Percentiles rank a stretch among this genome's conserved stretches.
Conservation (phyloP, 1,140 invertebrate genomes). For the Dendrolimus kikuchii region DNA sequence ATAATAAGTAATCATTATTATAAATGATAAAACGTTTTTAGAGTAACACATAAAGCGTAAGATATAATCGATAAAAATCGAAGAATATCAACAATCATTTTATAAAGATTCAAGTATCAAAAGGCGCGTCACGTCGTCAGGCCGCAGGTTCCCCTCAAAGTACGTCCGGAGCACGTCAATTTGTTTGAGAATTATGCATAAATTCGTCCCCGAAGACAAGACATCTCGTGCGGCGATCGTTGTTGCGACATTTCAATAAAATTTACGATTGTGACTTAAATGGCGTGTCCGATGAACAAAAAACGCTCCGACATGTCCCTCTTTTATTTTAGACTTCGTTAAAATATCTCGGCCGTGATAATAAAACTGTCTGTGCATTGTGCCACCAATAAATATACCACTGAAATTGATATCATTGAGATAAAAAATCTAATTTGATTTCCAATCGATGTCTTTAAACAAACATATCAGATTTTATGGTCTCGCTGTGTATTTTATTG, state of each 20-base stretch:
- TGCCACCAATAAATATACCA: slow-evolving; percentile 41
- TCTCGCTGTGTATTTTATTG: slow-evolving; percentile 6
- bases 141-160: slow-evolving; percentile 44
- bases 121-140: slow-evolving; percentile 63
- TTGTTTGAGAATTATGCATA: slow-evolving; percentile 71
- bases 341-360: slow-evolving; percentile 62
- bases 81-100: slow-evolving; percentile 24
- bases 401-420: slow-evolving; percentile 47
- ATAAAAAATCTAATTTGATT: slow-evolving; percentile 20
- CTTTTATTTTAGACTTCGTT: slow-evolving; percentile 67
- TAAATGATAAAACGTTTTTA: slow-evolving; percentile 8
- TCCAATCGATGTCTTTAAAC: slow-evolving; percentile 11
- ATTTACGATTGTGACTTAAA: slow-evolving; percentile 71
- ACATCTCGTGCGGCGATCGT: slow-evolving; percentile 64
- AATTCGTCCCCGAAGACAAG: slow-evolving; percentile 67
- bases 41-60: slow-evolving; percentile 7
- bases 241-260: slow-evolving; percentile 70
- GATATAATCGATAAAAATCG: slow-evolving; percentile 19
- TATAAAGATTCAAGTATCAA: slow-evolving; percentile 54
- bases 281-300: slow-evolving; percentile 62
- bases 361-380: slow-evolving; percentile 53
- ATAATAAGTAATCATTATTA: not conserved
- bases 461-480: slow-evolving; percentile 14
- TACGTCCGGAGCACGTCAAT: slow-evolving; percentile 59
- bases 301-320: slow-evolving; percentile 53